A percentile compares a stretch with the other conserved stretches of the same genome.
Evolutionary conservation across 2,797 vertebrate genomes (phyloP).

Genomic region (Petrocephalus schoutedeni): DNA sequence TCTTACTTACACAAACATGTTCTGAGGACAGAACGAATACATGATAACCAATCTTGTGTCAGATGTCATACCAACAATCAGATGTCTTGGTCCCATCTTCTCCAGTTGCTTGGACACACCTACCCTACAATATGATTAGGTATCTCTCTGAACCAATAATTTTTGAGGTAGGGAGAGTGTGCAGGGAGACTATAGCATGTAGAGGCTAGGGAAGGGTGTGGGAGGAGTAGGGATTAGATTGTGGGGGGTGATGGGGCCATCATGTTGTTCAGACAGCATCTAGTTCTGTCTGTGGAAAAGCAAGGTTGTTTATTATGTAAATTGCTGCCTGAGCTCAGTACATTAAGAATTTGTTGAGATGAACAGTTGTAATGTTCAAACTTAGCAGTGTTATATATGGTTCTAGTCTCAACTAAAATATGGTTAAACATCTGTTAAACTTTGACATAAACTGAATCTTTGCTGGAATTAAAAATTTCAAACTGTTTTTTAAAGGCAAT

Average conservation of each 20-base stretch:
- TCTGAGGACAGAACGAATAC: no score
- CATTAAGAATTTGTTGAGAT: not conserved
- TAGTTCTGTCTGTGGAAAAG: constrained; percentile 28
- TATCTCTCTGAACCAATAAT: no score
- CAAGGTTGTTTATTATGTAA: constrained; percentile 24
- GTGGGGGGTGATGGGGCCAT: not conserved
- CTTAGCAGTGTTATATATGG: constrained; percentile 26
- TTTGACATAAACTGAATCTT: constrained; percentile 26
- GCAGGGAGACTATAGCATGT: not conserved
- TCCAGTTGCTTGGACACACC: no score
- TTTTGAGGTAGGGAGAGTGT: not conserved
- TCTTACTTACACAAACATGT: no score
- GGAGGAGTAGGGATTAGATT: not conserved
- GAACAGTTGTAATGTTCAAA: not conserved
- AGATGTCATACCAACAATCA: no score
- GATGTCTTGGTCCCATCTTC: no score
- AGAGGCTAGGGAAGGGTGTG: not conserved
- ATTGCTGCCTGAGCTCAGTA: not conserved
- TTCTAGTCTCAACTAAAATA: constrained; percentile 39
- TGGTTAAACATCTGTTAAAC: constrained; percentile 41
- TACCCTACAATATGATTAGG: no score
- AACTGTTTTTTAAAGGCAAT: constrained; percentile 95
- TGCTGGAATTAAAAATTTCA: constrained; percentile 62
- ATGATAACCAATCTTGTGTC: no score
- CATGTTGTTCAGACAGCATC: not conserved